Base-by-base conservation (phyloP, 2,888 invertebrate species). In the Loripinus fragilis region DNA sequence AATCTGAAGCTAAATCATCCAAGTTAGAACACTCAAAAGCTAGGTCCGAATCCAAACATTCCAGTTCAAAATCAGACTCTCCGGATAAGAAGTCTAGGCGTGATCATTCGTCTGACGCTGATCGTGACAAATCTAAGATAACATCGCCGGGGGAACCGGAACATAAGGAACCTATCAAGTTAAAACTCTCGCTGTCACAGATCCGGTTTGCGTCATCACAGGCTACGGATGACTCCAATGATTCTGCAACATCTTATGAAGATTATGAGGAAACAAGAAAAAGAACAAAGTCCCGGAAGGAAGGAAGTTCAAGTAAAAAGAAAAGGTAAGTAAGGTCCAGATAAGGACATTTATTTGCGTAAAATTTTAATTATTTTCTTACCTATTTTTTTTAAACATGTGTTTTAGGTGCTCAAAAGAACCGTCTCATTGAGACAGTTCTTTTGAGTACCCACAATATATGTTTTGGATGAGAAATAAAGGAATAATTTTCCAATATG, bases 271-370 rank as follows among this genome's bases (percentile, higher is more conserved):
- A 74, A 66, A 33, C 65, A 12, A 55, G 52, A n/a, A 60, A 66
- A 66, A 64, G 69, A 28, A 80, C 69, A 50, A 71, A 74, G 23
- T 77, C 74, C 48, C 77, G 76, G 41, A 84, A 78, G 78, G 84
- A 84, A 64, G 81, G 84, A 0, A 73, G 79, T 25, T 78, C 81
- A 20, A 76, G 80, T n/a, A 81, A 81, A 71, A 84, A 84, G 79
- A 84, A 84, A 75, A 84, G 69, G 84, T 84, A 74, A 68, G n/a
- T 60, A 33, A 45, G 41, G 8, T 10, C 41, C n/a, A n/a, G n/a
- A n/a, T n/a, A n/a, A n/a, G n/a, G n/a, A n/a, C n/a, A n/a, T n/a
- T n/a, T n/a, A n/a, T n/a, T n/a, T n/a, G n/a, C n/a, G n/a, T n/a
- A n/a, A n/a, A n/a, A n/a, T n/a, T n/a, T n/a, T n/a, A n/a, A n/a